Conservation (phyloP, 2,888 invertebrate genomes). For the Hirudinaria manillensis region DNA sequence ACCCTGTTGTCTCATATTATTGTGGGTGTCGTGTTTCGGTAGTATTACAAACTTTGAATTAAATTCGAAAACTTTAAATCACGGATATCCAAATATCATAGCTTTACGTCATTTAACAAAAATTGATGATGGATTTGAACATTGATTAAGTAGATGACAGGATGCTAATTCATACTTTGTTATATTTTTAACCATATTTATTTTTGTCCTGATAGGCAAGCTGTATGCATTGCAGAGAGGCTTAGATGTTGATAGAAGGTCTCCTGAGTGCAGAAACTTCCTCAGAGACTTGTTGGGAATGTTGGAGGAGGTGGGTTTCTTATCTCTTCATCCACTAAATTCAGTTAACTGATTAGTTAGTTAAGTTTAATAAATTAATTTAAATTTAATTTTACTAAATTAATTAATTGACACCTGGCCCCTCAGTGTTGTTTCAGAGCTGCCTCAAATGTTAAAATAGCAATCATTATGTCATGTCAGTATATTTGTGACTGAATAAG, state of each 20-base stretch:
- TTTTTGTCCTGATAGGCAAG: conserved; percentile 60
- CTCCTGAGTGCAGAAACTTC: conserved; percentile 72
- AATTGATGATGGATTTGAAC: no score
- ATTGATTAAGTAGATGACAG: no score
- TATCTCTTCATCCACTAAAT: background rate
- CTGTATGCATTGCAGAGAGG: conserved; percentile 84
- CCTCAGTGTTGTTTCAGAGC: no score
- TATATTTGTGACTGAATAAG: no score
- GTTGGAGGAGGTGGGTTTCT: conserved; percentile 67
- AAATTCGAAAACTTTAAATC: background rate
- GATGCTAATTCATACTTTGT: no score
- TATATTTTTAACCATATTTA: no score
- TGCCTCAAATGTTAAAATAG: no score
- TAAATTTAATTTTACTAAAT: background rate
- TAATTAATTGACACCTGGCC: no score
- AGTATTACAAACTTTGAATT: background rate
- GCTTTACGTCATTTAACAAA: no score
- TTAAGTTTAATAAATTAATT: no score
- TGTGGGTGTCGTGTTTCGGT: conserved; percentile 47
- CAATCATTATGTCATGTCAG: no score
- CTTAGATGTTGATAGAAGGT: conserved; percentile 74
- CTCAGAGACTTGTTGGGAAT: conserved; percentile 79
- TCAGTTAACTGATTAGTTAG: background rate
- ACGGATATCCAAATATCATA: no score
- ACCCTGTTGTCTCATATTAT: conserved; percentile 87